Evolutionary conservation across 2,797 vertebrate species (phyloP).

Genomic region (Pseudocheirus occidentalis): DNA sequence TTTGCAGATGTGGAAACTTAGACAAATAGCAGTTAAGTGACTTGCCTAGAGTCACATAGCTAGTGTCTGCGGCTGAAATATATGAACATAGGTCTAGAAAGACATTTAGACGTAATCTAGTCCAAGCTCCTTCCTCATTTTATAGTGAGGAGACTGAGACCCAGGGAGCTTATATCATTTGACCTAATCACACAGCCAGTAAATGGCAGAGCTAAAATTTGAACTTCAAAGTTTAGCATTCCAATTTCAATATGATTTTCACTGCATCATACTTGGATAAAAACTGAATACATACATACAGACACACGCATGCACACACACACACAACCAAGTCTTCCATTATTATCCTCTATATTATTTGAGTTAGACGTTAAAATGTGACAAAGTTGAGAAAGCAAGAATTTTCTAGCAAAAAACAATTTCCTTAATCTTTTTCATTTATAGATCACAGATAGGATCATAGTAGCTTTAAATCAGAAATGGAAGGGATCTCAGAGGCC

Average conservation of each 20-base stretch:
- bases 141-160: not conserved
- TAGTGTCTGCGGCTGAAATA: not conserved
- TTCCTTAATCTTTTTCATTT: not conserved
- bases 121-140: not conserved
- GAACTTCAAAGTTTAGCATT: not conserved
- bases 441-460: not conserved
- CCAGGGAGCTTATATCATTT: not conserved
- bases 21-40: not conserved
- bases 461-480: not conserved
- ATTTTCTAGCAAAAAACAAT: not conserved
- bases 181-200: not conserved
- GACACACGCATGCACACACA: no score
- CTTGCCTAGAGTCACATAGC: not conserved
- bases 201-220: no score
- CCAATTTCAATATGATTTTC: not conserved
- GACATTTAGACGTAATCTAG: not conserved
- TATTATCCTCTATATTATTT: not conserved
- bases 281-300: not conserved
- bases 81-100: not conserved
- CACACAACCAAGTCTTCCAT: not conserved
- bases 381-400: slow-evolving; percentile 38
- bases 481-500: not conserved
- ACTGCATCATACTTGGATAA: not conserved
- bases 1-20: not conserved
- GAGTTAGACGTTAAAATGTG: slow-evolving; percentile 16